Conservation (phyloP, 2,113 vertebrate species). For the Hucho hucho region DNA sequence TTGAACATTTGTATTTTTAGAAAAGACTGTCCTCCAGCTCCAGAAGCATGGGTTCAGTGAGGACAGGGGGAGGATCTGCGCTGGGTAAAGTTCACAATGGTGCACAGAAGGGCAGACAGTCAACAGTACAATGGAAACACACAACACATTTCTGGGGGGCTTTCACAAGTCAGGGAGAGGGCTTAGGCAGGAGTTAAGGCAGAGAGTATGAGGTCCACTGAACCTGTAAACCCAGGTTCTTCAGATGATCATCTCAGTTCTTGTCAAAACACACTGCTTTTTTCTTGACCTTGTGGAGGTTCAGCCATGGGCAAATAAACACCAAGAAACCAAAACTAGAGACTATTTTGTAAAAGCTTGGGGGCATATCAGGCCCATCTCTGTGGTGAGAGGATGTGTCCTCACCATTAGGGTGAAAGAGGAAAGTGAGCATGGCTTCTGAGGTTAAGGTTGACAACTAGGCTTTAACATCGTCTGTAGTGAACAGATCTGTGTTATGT, state of each 20-base stretch:
- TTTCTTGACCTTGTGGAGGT: slow-evolving; percentile 9
- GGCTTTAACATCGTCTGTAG: background rate
- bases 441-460: no score
- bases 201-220: slow-evolving; percentile 31
- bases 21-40: no score
- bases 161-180: slow-evolving; percentile 5
- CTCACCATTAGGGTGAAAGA: no score
- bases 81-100: slow-evolving; percentile 4
- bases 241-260: slow-evolving; percentile 18
- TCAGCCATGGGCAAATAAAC: slow-evolving; percentile 22
- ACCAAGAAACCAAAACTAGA: background rate
- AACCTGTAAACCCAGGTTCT: slow-evolving; percentile 32
- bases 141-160: background rate
- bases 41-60: no score
- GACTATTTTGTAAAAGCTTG: background rate
- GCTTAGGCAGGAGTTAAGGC: slow-evolving; percentile 47
- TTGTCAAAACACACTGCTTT: slow-evolving; percentile 22
- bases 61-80: background rate
- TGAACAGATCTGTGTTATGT: background rate
- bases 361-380: background rate
- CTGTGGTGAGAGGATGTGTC: background rate
- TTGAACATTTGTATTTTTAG: no score
- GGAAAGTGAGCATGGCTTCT: no score
- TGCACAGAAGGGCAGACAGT: background rate
- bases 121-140: background rate